Evolutionary conservation across 2,113 vertebrate species (phyloP), one percentile per base, ranked within the genome.

Genomic region (Megaleporinus macrocephalus): DNA sequence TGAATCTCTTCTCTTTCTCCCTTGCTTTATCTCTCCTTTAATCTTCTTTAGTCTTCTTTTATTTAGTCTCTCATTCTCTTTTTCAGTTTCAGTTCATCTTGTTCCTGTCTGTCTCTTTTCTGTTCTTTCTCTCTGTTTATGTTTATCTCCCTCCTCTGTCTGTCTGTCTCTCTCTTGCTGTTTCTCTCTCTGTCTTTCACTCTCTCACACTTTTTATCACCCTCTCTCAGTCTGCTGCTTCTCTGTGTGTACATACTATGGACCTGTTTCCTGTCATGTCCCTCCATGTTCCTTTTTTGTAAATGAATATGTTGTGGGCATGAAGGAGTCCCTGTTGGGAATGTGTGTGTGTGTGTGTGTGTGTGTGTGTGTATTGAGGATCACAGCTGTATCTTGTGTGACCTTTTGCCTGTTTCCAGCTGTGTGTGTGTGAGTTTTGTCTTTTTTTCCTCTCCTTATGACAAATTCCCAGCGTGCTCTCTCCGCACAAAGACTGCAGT

Each of bases 261-360:
- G 61, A 74, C 73, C 57, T 74, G 5, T 69, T 76, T 71, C 65
- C 82, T 76, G 26, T 80, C 27, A 71, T 71, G 83, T 83, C 66
- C 55, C 53, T 73, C 68, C 61, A 33, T 85, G 83, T 81, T 57
- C 73, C 33, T 36, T 10, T 18, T 62, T 85, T 83, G 82, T 87
- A 80, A 85, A 84, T 76, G 41, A 53, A 72, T 26, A 59, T 69
- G 70, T 24, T 27, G 29, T 69, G 62, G n/a, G 63, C 69, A 74
- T 75, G 62, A 51, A 63, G 22, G 22, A 65, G 57, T 69, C 27
- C 30, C 30, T 49, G n/a, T 65, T 75, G 49, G n/a, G 47, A 36
- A 24, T 30, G 49, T 85, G 26, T 72, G 27, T 75, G 57, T 41
- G 24, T 59, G 29, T 72, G 70, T 62, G 1, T 12, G 73, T 14